Base-by-base conservation (phyloP, 1,140 invertebrate genomes). In the Hydropsyche tenuis region DNA sequence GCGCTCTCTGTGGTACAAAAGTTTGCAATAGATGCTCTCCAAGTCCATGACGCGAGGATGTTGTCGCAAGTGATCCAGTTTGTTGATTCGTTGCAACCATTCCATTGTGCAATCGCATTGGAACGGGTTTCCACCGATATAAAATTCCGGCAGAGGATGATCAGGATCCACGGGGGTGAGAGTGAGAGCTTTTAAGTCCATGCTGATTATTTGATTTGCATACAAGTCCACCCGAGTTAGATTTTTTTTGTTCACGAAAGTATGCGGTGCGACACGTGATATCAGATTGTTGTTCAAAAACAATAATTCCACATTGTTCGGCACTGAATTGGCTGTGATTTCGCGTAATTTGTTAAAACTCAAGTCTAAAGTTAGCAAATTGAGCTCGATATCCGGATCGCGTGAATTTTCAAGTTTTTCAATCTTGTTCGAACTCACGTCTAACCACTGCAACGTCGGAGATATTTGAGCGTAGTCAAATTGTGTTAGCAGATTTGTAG, bases 391-490 rank as follows among this genome's bases (percentile, higher is more conserved):
- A 74, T 91, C 91, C 43, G 91, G 80, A 6, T 87, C 86, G 78
- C 93, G 92, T 78, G 90, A 90, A 84, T 94, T 94, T 22, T 91
- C 90, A 0, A 97, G 85, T 79, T 94, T 90, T 80, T 88, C 88
- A 73, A 97, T 91, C 79, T 92, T 90, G 84, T 97, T 97, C 80
- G 92, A 91, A 82, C 96, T 94, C 78, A 97, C 86, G 83, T 97
- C 95, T 48, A 97, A 84, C 94, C 94, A 96, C 78, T 94, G 91
- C 71, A 97, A 85, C 74, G 90, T 91, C 53, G 84, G 81, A 0
- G 96, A 95, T 60, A 97, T 89, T 69, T 95, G 86, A 14, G 91
- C 89, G 82, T 96, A 97, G 83, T 97, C 95, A 85, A 97, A 97
- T 89, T 92, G 92, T 78, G 93, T 89, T 77, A 97, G 86, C 79